These are phyloP conservation scores for Salvelinus sp. DNA, from an alignment of 2,113 vertebrate genomes.

Conservation along the genomic window DNA sequence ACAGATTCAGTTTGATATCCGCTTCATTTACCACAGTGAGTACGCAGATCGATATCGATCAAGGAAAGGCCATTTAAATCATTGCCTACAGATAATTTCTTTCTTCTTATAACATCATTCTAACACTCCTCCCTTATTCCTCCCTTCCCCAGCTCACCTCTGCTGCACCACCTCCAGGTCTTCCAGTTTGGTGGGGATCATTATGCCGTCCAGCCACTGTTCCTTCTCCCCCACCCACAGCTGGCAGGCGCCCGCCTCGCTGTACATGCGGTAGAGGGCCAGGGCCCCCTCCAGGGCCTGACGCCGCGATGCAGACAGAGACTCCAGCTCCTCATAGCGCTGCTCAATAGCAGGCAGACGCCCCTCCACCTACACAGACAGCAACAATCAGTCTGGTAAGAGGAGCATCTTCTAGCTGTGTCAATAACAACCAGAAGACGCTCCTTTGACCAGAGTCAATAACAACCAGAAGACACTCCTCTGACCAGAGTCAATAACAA, in stretches of 20 bases:
- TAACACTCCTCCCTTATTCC: neutral
- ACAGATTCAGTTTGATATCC: no score
- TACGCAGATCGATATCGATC: no score
- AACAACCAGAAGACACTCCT: no score
- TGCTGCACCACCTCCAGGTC: constrained; percentile 96
- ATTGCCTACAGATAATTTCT: no score
- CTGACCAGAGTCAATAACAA: no score
- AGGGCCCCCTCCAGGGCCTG: constrained; percentile 85
- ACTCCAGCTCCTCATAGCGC: constrained; percentile 81
- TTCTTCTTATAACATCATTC: neutral
- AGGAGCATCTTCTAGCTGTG: no score
- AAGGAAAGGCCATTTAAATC: no score
- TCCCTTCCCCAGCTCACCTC: constrained; percentile 66
- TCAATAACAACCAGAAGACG: neutral
- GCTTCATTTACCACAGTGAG: no score
- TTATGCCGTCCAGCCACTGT: constrained; percentile 88
- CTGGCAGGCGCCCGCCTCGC: constrained; percentile 89
- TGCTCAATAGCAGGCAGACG: constrained; percentile 81
- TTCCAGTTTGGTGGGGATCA: constrained; percentile 88
- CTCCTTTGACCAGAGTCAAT: no score
- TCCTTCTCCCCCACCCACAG: constrained; percentile 94
- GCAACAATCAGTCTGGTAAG: neutral
- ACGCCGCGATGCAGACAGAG: constrained; percentile 74
- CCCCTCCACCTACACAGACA: constrained; percentile 65
- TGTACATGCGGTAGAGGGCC: constrained; percentile 87